Evolutionary conservation across 2,888 invertebrate species (phyloP).

Genomic region (Drosophila dives): DNA sequence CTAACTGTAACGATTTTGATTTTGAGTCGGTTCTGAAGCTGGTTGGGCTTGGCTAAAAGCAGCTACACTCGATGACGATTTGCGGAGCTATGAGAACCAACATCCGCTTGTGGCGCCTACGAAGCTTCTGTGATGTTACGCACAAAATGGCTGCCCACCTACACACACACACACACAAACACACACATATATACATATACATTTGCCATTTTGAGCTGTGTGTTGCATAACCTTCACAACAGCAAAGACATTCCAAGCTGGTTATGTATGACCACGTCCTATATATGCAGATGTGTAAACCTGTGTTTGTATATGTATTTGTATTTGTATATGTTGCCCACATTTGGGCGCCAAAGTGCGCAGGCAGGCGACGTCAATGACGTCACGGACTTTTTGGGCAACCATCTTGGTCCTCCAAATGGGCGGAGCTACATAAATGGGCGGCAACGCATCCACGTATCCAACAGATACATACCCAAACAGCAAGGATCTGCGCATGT

Average conservation of each 20-base stretch:
- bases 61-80: conserved; percentile 85
- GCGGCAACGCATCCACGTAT: conserved; percentile 49
- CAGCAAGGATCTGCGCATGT: conserved; percentile 49
- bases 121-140: conserved; percentile 69
- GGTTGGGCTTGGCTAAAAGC: conserved; percentile 62
- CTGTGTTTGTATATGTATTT: neutral
- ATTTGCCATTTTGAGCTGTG: conserved; percentile 6
- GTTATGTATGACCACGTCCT: conserved; percentile 35
- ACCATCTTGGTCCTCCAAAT: conserved; percentile 63
- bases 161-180: conserved; percentile 31
- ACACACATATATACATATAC: conserved; percentile 7
- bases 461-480: conserved; percentile 65
- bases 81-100: conserved; percentile 84
- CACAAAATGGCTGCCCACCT: conserved; percentile 73
- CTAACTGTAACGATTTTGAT: conserved; percentile 40
- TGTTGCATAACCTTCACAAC: conserved; percentile 75
- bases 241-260: conserved; percentile 43
- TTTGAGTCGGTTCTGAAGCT: conserved; percentile 8
- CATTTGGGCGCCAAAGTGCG: conserved; percentile 42
- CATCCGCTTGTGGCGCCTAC: conserved; percentile 80
- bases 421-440: conserved; percentile 67
- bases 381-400: conserved; percentile 66
- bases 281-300: conserved; percentile 5
- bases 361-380: conserved; percentile 46
- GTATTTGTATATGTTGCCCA: conserved; percentile 8